Evolutionary conservation across 1,140 invertebrate species (phyloP), one percentile per base, ranked within the genome.

Genomic region (honey bee (Apis mellifera)): DNA sequence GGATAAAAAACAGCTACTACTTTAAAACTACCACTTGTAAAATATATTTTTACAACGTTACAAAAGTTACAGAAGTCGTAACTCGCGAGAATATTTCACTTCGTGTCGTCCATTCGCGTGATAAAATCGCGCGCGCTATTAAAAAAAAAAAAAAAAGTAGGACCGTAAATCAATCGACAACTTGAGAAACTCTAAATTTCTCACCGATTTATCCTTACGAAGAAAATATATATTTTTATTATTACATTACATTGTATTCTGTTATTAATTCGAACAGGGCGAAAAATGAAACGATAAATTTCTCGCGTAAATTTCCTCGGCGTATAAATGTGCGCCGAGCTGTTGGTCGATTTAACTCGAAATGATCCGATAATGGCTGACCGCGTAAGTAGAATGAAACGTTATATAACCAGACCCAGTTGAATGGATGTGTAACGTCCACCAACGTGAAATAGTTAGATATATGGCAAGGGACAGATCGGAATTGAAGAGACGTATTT

Each of bases 261-360:
- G 4, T 32, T 32, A 32, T 32, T 32, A 32, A 32, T 32, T 32
- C 32, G 32, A 32, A 26, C 1, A 1, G 26, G 1, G 1, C 26
- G 26, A 26, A 26, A 32, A 32, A 32, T 32, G 32, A 32, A 32
- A 3, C 26, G 26, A 26, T 1, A 26, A 26, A 26, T 32, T 32
- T 32, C n/a, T 9, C 26, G 15, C n/a, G 3, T 19, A 17, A 71
- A 71, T 15, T 59, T 59, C 19, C 3, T 59, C 11, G n/a, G n/a
- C n/a, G 32, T 15, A 15, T 5, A 48, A 42, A 21, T 59, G 21
- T 15, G 9, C 13, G n/a, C 9, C 21, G 19, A 73, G 55, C 26
- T 17, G 26, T 23, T 42, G 71, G 55, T 59, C 71, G 26, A 60
- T 73, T 59, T 59, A 59, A 48, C 59, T 73, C 17, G 19, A 72